Base-by-base conservation (phyloP, 2,113 vertebrate genomes). In the Choloepus hoffmanni region DNA sequence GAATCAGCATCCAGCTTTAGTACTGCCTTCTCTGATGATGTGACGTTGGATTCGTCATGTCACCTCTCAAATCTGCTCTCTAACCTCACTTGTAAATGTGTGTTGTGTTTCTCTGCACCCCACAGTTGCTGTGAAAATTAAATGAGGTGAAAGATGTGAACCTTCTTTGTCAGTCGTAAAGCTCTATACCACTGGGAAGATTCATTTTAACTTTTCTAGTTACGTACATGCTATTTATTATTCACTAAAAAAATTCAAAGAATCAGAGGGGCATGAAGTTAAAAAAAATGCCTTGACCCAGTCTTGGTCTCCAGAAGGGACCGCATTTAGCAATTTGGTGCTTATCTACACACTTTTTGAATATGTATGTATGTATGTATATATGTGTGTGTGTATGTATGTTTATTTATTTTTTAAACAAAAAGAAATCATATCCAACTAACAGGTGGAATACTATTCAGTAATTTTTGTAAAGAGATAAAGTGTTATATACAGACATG, bases 181-280 rank as follows among this genome's bases (percentile, higher is more conserved):
- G 28, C 5, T 43, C n/a, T 76, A 24, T 0, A 28, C 65, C 36
- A 58, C 15, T 45, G 2, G 36, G 36, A 86, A 1, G 67, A 10
- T 48, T 78, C 76, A 87, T 90, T 77, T 67, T 7, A n/a, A 83
- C 30, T 9, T 94, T 92, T 73, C 23, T 68, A 89, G 67, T 62
- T 43, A 86, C 5, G 60, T n/a, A 26, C 9, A 26, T 78, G 82
- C 67, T 87, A 89, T 85, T 82, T 67, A 55, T 74, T 67, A 74
- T 79, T 86, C 50, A 45, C 92, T 79, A 4, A 21, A 89, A 87
- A 73, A 81, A 58, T 28, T 2, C 36, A 67, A 85, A 85, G 58
- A 45, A 10, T 83, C 23, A 40, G 65, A 81, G 68, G 26, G 48
- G 10, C 45, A 12, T 28, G 26, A 82, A 12, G 6, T 45, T 94